Evolutionary conservation across 2,113 vertebrate species (phyloP), one percentile per base, ranked within the genome.

Genomic region (Fukomys damarensis): DNA sequence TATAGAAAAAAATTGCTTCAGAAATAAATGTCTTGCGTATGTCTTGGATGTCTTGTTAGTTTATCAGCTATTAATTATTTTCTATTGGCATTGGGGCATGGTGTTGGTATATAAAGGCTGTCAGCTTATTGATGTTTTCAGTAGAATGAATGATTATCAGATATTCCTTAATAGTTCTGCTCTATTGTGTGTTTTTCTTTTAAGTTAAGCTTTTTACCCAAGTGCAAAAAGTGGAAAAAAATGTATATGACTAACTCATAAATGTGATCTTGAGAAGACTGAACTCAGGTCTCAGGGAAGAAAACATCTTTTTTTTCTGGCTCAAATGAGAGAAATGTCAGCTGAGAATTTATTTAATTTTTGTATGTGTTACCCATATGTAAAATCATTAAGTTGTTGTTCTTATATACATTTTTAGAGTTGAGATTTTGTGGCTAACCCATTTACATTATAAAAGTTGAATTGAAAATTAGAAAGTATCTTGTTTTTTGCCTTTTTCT

Each of bases 101-200:
- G 19, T 56, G 30, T 58, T 70, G 32, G 54, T 83, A 43, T 30
- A 59, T 1, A 46, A 85, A 63, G 17, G 2, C 74, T 96, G 92
- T 93, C 52, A 88, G 88, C 68, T 96, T 28, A 2, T 26, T 95
- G 43, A 59, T 13, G 28, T 89, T 89, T 98, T 96, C 61, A 83
- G 68, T 86, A 68, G 76, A 61, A 59, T 77, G 43, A 87, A 96
- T 96, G 16, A 79, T 96, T 13, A 19, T 58, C 56, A 58, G n/a
- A 19, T 91, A 88, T 96, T 96, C 80, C n/a, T 68, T 81, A 58
- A 70, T 24, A 84, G 22, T 83, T 83, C 16, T 93, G 4, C 24
- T 49, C 52, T 90, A 83, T 72, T 76, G 5, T 81, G 76, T 6
- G 89, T 49, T 49, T 49, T 49, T 49, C 9, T 89, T 74, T 89